These are phyloP conservation scores for Grapholita molesta DNA, from an alignment of 1,140 invertebrate genomes.

Conservation along the genomic window DNA sequence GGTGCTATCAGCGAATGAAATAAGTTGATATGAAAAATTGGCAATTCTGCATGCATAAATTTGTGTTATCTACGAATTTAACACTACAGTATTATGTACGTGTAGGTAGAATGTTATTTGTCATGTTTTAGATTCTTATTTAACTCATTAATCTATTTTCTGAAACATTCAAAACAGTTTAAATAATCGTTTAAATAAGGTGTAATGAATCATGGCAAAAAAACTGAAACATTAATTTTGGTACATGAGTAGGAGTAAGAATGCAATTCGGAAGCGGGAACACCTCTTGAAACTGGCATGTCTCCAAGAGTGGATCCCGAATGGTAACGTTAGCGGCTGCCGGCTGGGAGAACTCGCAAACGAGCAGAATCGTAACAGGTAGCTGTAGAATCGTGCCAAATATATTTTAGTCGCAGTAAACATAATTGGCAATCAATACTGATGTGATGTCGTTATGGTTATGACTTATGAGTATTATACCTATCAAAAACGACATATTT, in stretches of 20 bases:
- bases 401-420: constrained; percentile 43
- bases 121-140: too few relatives aligned
- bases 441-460: too few relatives aligned
- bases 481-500: too few relatives aligned
- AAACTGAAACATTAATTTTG: background rate
- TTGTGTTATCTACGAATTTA: background rate
- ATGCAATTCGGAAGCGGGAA: constrained; percentile 67
- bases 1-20: background rate
- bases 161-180: too few relatives aligned
- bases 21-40: background rate
- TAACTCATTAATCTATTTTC: too few relatives aligned
- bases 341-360: background rate
- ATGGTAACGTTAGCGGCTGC: background rate
- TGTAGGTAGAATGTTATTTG: too few relatives aligned
- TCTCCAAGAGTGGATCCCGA: constrained; percentile 45
- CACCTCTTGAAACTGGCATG: constrained; percentile 46
- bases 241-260: constrained; percentile 35
- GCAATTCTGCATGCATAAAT: background rate
- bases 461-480: too few relatives aligned
- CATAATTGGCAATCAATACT: background rate
- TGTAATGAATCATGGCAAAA: too few relatives aligned
- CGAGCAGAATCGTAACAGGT: background rate
- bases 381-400: constrained; percentile 46
- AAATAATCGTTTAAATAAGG: too few relatives aligned
- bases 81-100: background rate